Conservation (phyloP, 2,113 vertebrate species). For the Centropus bengalensis region DNA sequence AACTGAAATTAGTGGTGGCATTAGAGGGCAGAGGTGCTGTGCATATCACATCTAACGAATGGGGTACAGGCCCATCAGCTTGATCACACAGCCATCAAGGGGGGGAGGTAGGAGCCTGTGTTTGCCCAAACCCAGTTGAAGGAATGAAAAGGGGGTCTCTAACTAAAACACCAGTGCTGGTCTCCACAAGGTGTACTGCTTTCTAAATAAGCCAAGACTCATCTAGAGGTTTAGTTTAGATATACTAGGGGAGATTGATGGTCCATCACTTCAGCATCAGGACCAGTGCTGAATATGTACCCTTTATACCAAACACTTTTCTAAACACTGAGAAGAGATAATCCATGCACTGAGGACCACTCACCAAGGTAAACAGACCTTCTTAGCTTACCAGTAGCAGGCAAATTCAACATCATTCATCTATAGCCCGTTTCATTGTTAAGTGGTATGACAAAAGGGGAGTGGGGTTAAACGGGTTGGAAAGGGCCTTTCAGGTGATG, state of each 20-base stretch:
- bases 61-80: neutral
- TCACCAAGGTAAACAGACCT: neutral
- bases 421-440: neutral
- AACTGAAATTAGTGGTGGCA: neutral
- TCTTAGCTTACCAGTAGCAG: neutral
- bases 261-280: neutral
- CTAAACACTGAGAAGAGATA: neutral
- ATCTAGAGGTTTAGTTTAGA: neutral
- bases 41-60: rapidly evolving
- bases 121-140: neutral
- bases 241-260: neutral
- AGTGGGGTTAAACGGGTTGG: neutral
- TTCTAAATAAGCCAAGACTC: neutral
- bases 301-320: neutral
- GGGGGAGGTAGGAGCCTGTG: neutral
- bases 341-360: neutral
- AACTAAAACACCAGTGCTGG: rapidly evolving
- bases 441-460: neutral
- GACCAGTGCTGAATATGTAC: neutral
- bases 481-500: neutral
- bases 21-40: neutral
- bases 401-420: neutral
- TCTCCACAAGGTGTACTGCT: neutral
- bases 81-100: neutral
- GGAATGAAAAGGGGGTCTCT: neutral